Conservation (phyloP, 2,113 vertebrate genomes). For the Psettodes erumei region DNA sequence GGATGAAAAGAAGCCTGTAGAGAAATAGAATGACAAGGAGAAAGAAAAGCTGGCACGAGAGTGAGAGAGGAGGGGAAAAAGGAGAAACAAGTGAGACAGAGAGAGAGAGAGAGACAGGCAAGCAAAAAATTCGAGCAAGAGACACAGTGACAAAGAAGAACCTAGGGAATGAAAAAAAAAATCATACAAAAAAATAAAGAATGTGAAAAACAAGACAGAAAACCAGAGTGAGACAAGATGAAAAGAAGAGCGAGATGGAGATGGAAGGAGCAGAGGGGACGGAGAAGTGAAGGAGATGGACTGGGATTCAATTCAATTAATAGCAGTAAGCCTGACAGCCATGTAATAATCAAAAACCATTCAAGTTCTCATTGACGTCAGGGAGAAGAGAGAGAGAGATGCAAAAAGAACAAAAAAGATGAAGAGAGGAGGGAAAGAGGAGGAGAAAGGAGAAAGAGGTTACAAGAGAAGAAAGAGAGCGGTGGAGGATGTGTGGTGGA, state of each 20-base stretch:
- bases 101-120: conserved; percentile 10
- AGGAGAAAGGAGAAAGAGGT: conserved; percentile 12
- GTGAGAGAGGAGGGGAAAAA: not conserved
- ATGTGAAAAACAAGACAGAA: conserved; percentile 35
- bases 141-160: conserved; percentile 21
- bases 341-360: conserved; percentile 73
- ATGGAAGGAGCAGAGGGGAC: conserved; percentile 1
- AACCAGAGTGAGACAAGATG: conserved; percentile 13
- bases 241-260: conserved; percentile 14
- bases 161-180: conserved; percentile 12
- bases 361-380: conserved; percentile 73
- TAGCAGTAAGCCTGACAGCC: conserved; percentile 71
- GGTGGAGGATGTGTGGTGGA: not conserved
- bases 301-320: conserved; percentile 76
- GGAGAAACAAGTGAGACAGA: not conserved
- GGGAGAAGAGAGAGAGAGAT: conserved; percentile 39
- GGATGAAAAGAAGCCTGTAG: conserved; percentile 24
- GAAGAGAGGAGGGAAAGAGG: conserved; percentile 20
- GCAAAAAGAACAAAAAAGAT: conserved; percentile 47
- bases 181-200: conserved; percentile 7
- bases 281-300: conserved; percentile 56
- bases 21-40: conserved; percentile 37
- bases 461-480: not conserved
- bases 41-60: not conserved
- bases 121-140: conserved; percentile 3